Conservation (phyloP, 1,140 invertebrate species). For the Polyergus mexicanus region DNA sequence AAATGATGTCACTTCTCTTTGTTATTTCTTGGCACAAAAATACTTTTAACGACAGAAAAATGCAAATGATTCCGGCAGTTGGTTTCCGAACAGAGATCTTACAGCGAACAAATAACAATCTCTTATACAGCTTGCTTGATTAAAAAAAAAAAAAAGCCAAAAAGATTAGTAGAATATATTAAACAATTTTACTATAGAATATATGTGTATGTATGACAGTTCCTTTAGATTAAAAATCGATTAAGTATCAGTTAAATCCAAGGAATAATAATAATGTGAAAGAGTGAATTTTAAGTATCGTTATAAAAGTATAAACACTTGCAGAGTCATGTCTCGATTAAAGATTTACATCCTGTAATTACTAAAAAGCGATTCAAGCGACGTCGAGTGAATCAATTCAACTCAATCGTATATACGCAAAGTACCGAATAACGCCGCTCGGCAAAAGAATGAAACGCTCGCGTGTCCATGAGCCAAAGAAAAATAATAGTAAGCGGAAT, state of each 20-base stretch:
- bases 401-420: constrained; percentile 25
- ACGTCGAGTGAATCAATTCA: constrained; percentile 24
- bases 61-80: constrained; percentile 61
- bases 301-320: background rate
- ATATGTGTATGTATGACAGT: background rate
- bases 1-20: constrained; percentile 67
- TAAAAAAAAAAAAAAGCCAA: background rate
- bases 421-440: constrained; percentile 13
- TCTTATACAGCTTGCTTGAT: background rate
- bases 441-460: constrained; percentile 40
- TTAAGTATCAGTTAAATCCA: background rate
- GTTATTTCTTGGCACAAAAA: constrained; percentile 55
- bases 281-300: background rate
- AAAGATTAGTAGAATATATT: background rate
- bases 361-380: background rate
- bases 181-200: background rate
- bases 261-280: background rate
- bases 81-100: constrained; percentile 32
- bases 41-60: constrained; percentile 62
- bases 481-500: constrained; percentile 68
- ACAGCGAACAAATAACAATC: constrained; percentile 44
- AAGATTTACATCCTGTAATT: constrained; percentile 44
- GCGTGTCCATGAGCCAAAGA: constrained; percentile 54
- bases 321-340: constrained; percentile 8
- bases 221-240: background rate